These are phyloP conservation scores for Aleiodes sp. DNA, from an alignment of 1,140 invertebrate genomes.

Conservation along the genomic window DNA sequence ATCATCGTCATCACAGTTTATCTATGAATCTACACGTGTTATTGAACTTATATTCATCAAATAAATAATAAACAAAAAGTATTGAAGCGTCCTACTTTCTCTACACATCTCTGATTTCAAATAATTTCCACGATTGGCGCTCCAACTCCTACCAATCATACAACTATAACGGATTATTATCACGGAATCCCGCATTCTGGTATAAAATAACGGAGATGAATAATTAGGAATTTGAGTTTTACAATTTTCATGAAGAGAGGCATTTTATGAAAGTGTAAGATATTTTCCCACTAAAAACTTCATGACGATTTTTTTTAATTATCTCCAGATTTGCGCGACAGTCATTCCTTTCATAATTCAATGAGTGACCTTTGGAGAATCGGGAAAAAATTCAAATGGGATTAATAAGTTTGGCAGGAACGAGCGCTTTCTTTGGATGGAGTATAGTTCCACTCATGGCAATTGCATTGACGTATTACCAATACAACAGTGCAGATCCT, in stretches of 20 bases:
- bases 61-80: neutral
- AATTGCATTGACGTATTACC: conserved; percentile 81
- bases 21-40: too few relatives aligned
- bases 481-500: conserved; percentile 83
- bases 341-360: neutral
- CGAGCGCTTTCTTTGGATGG: conserved; percentile 70
- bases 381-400: conserved; percentile 51
- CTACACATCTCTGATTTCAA: neutral
- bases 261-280: neutral
- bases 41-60: too few relatives aligned
- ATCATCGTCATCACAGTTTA: too few relatives aligned
- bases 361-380: neutral
- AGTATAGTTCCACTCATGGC: conserved; percentile 82
- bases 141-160: too few relatives aligned
- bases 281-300: neutral
- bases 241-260: neutral
- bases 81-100: conserved; percentile 17
- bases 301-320: neutral
- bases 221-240: too few relatives aligned
- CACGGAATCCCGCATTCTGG: too few relatives aligned
- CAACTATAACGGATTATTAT: too few relatives aligned
- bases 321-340: neutral
- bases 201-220: too few relatives aligned
- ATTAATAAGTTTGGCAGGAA: conserved; percentile 52
- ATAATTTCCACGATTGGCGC: neutral